Conservation (phyloP, 1,140 invertebrate species). For the Drosophila saltans region DNA sequence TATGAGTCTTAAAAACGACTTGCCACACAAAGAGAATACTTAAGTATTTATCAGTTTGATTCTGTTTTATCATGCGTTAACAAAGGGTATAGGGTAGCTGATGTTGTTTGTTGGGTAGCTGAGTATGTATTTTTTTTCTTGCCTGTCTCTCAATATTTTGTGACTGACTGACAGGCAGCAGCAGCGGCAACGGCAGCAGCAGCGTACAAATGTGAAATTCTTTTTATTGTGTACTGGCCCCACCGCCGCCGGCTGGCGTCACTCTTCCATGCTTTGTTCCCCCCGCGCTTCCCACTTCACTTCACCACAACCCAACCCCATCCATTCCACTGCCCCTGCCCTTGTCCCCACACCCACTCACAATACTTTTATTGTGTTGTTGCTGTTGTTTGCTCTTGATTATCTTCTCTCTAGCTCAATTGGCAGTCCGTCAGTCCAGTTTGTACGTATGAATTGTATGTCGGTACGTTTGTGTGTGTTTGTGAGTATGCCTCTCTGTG, state of each 20-base stretch:
- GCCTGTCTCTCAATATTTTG: conserved; percentile 65
- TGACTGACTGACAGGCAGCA: conserved; percentile 57
- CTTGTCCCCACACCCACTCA: background rate
- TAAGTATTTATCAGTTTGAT: background rate
- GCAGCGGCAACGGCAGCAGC: conserved; percentile 15
- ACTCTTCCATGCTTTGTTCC: conserved; percentile 32
- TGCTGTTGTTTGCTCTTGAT: conserved; percentile 70
- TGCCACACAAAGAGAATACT: too few relatives aligned
- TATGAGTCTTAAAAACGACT: too few relatives aligned
- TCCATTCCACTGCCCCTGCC: background rate
- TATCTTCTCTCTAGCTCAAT: conserved; percentile 76
- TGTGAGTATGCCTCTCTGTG: conserved; percentile 35
- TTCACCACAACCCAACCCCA: background rate
- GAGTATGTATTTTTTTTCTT: background rate
- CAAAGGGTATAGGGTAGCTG: background rate
- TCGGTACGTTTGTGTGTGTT: conserved; percentile 17
- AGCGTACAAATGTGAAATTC: conserved; percentile 78
- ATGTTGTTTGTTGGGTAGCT: conserved; percentile 22
- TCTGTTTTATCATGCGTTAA: background rate
- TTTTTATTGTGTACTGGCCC: conserved; percentile 57
- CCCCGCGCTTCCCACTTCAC: background rate
- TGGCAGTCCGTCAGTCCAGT: conserved; percentile 60
- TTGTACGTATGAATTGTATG: conserved; percentile 7
- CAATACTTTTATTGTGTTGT: conserved; percentile 17
- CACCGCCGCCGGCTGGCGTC: conserved; percentile 53